Evolutionary conservation across 1,140 invertebrate genomes (phyloP).

Genomic region (Micrasema longulum): DNA sequence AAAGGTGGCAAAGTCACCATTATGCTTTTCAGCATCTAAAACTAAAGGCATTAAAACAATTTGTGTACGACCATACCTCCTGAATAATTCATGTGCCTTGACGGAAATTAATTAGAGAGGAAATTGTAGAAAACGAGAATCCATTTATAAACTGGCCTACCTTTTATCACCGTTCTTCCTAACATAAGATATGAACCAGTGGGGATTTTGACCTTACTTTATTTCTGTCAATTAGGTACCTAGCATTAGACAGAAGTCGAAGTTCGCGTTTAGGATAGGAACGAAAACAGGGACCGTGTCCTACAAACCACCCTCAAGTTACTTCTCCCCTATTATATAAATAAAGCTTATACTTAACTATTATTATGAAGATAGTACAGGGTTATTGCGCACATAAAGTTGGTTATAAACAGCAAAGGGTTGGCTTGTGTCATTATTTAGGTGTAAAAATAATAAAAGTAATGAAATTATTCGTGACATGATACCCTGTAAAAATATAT

Average conservation of each 20-base stretch:
- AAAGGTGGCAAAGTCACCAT: too few species aligned
- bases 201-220: conserved; percentile 1
- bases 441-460: conserved; percentile 22
- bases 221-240: conserved; percentile 3
- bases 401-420: conserved; percentile 8
- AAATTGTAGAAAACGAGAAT: neutral
- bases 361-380: neutral
- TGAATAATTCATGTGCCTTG: too few species aligned
- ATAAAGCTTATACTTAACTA: neutral
- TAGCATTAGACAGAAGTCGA: conserved; percentile 2
- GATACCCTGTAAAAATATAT: conserved; percentile 2
- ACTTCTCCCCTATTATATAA: neutral
- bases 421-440: conserved; percentile 20
- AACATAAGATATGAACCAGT: neutral
- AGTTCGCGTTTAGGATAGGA: neutral
- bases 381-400: conserved; percentile 8
- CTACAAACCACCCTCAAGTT: conserved; percentile 8
- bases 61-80: too few species aligned
- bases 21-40: too few species aligned
- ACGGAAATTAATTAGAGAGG: too few species aligned
- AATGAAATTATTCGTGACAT: conserved; percentile 16
- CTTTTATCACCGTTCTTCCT: neutral
- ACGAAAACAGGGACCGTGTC: neutral
- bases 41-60: too few species aligned
- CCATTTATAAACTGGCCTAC: neutral